Base-by-base conservation (phyloP, 2,113 vertebrate species). In the Ciconia stormi region DNA sequence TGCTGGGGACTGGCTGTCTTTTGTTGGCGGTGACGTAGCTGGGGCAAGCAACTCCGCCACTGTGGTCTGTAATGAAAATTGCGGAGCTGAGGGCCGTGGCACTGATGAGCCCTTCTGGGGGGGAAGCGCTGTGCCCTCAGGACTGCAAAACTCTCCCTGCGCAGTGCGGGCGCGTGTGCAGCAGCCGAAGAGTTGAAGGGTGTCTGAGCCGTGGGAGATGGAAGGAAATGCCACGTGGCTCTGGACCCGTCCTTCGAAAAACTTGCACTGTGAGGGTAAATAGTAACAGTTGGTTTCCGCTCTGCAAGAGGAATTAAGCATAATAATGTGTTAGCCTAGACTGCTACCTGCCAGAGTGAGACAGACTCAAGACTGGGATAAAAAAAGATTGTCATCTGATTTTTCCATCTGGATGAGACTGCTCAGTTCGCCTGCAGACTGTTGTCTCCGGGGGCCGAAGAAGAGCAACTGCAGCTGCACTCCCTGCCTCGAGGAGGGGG, bases 331-430 rank as follows among this genome's bases (percentile, higher is more conserved):
- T 94, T 93, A 96, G 88, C 92, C 95, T 91, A 91, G 74, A 27
- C 93, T 97, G 91, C 90, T 97, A 96, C 96, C 97, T 93, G 94
- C 79, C 92, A 91, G 92, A 95, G 91, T 89, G 87, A 93, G 88
- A 65, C 87, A 96, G 82, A 87, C 81, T 92, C 56, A 70, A 90
- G 73, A 58, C 88, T 81, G 86, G 77, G 88, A 88, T 96, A 97
- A 96, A 97, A 97, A 97, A 97, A 94, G 94, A 73, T 72, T 90
- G 67, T 95, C 76, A 81, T 97, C 71, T 82, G 92, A 95, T 82
- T 96, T 82, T 93, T 95, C 95, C 96, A 82, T 97, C 96, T 97
- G 96, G 94, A 93, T 94, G 91, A 77, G 67, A 78, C 70, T 97
- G 96, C 94, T 93, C 88, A 83, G 19, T 87, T 96, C 1, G 77